Evolutionary conservation across 1,140 invertebrate genomes (phyloP).

Genomic region (Heliconius congener): DNA sequence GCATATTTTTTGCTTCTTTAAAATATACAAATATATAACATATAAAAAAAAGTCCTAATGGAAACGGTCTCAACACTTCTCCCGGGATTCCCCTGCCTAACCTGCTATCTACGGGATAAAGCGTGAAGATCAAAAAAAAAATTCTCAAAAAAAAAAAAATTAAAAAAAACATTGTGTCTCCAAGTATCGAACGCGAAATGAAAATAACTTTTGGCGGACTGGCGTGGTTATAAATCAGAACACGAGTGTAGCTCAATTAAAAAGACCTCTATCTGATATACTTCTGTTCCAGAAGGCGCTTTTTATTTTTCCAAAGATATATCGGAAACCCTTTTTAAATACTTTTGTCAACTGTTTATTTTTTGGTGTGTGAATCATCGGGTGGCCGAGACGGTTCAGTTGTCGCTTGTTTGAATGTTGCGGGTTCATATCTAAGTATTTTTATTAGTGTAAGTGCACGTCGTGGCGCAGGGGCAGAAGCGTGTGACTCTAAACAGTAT

Average conservation of each 20-base stretch:
- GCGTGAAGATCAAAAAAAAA: background rate
- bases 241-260: constrained; percentile 77
- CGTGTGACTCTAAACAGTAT: too few species aligned
- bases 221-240: constrained; percentile 73
- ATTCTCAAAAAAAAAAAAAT: background rate
- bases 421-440: background rate
- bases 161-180: constrained; percentile 3
- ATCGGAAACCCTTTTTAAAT: constrained; percentile 51
- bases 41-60: too few species aligned
- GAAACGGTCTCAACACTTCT: too few species aligned
- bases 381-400: background rate
- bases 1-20: too few species aligned
- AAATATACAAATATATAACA: too few species aligned
- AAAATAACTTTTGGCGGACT: constrained; percentile 71
- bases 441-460: too few species aligned
- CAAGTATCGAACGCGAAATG: constrained; percentile 58
- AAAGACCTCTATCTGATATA: constrained; percentile 71
- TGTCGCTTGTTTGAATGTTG: background rate
- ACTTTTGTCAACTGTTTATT: constrained; percentile 57
- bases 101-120: too few species aligned
- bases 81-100: too few species aligned
- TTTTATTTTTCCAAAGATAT: constrained; percentile 43
- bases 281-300: constrained; percentile 57
- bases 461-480: too few species aligned
- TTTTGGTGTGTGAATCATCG: constrained; percentile 45